Evolutionary conservation across 2,113 vertebrate genomes (phyloP), one percentile per base, ranked within the genome.

Genomic region (Platichthys stellatus): DNA sequence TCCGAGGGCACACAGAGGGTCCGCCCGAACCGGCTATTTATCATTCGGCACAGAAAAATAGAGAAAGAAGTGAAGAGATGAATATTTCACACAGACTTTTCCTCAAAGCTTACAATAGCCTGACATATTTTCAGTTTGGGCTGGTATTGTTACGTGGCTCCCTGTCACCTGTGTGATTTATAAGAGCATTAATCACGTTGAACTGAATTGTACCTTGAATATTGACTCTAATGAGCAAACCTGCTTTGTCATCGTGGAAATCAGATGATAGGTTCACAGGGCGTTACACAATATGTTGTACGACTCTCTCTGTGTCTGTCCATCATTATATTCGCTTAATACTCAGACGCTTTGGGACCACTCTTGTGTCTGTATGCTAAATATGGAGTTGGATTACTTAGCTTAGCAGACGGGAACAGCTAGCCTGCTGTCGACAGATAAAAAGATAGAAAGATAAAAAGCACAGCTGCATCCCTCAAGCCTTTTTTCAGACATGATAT

Each of bases 1-100:
- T 94, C 93, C 81, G 87, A 94, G 94, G 89, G 91, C 93, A 95
- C 93, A 89, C 88, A 87, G 66, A 85, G 83, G 86, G 89, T 94
- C 88, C 70, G 64, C 88, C 77, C 77, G 89, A 89, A 93, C 85
- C 80, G 69, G 89, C 89, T 94, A 93, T 96, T 96, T 93, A 94
- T 96, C 93, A 95, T 95, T 85, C 80, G 69, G 83, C 62, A 56
- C 79, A 90, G 91, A 87, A 87, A 89, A 86, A 90, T 80, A 87
- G 85, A 88, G 78, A 60, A 78, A 74, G 84, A 89, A 87, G 76
- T 74, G 81, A 88, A 78, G 81, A 89, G 87, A 90, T 92, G 85
- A 90, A 92, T 93, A 90, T 93, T 92, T 92, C 89, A 90, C 77
- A 26, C 53, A 26, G 72, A 80, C 79, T 81, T 90, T 90, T 83